Conservation (phyloP, 2,797 vertebrate genomes). For the Micrastur ruficollis region DNA sequence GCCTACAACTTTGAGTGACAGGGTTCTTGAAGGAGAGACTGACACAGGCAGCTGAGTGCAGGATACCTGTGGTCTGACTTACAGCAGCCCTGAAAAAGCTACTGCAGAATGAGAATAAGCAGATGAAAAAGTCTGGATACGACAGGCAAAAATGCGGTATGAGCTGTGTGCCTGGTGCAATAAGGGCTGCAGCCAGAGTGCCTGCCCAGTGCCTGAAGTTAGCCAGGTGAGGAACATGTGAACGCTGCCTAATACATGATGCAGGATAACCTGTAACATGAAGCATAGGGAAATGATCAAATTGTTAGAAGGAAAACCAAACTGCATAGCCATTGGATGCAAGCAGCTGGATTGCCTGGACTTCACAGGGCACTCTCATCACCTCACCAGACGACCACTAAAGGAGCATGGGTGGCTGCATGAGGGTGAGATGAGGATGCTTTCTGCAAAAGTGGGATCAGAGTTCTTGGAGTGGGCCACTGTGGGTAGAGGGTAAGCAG, state of each 20-base stretch:
- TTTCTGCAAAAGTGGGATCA: not conserved
- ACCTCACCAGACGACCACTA: not conserved
- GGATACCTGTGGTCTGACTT: not conserved
- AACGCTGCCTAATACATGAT: not conserved
- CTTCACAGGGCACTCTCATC: not conserved
- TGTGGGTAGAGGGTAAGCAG: not conserved
- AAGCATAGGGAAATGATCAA: not conserved
- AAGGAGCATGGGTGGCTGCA: not conserved
- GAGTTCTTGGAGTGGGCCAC: not conserved
- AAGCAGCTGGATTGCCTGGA: not conserved
- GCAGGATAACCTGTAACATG: not conserved
- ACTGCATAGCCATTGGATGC: not conserved
- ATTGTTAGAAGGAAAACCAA: not conserved
- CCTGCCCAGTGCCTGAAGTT: rapidly evolving
- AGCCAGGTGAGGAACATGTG: not conserved
- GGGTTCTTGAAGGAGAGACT: not conserved
- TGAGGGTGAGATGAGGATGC: not conserved
- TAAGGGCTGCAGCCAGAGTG: not conserved
- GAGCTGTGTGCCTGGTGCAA: rapidly evolving
- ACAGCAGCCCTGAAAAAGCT: not conserved
- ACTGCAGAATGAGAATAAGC: not conserved
- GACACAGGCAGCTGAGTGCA: not conserved
- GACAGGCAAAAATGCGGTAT: not conserved
- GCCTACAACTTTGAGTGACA: not conserved
- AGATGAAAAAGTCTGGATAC: not conserved